Percentiles rank a stretch among this genome's conserved stretches.
These are phyloP conservation scores for Chironomus striatipennis DNA, from an alignment of 1,140 invertebrate genomes.

Conservation along the genomic window DNA sequence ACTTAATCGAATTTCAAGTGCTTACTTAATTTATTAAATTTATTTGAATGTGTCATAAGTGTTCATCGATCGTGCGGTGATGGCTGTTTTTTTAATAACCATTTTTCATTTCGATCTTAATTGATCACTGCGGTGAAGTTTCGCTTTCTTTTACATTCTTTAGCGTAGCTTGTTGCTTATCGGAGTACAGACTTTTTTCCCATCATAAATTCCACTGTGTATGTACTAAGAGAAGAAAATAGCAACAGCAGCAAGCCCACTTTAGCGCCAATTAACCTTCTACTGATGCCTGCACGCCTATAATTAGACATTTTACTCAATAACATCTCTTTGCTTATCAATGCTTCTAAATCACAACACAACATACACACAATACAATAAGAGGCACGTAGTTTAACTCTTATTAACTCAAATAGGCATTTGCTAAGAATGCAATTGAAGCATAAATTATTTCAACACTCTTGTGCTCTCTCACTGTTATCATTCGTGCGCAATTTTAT, in stretches of 20 bases:
- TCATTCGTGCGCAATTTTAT: not conserved
- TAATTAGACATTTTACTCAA: slow-evolving; percentile 9
- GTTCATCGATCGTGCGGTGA: too few species aligned
- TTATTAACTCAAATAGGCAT: not conserved
- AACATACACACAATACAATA: too few species aligned
- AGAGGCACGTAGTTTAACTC: not conserved
- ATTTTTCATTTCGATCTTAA: not conserved
- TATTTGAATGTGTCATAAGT: not conserved
- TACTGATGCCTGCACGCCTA: slow-evolving; percentile 4
- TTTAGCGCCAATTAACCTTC: slow-evolving; percentile 12
- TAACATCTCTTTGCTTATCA: not conserved
- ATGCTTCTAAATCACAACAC: not conserved
- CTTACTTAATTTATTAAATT: too few species aligned
- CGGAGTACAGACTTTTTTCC: not conserved
- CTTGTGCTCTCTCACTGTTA: not conserved
- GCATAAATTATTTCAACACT: slow-evolving; percentile 14
- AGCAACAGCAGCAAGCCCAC: not conserved
- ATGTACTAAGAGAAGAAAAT: not conserved
- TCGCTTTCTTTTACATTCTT: not conserved
- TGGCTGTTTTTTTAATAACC: too few species aligned
- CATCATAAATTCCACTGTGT: slow-evolving; percentile 1
- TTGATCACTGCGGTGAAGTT: not conserved
- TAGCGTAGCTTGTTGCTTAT: too few species aligned
- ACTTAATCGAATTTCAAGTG: too few species aligned
- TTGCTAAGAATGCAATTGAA: not conserved